These are phyloP conservation scores for Climacteris rufus DNA, from an alignment of 2,113 vertebrate genomes.

Conservation along the genomic window DNA sequence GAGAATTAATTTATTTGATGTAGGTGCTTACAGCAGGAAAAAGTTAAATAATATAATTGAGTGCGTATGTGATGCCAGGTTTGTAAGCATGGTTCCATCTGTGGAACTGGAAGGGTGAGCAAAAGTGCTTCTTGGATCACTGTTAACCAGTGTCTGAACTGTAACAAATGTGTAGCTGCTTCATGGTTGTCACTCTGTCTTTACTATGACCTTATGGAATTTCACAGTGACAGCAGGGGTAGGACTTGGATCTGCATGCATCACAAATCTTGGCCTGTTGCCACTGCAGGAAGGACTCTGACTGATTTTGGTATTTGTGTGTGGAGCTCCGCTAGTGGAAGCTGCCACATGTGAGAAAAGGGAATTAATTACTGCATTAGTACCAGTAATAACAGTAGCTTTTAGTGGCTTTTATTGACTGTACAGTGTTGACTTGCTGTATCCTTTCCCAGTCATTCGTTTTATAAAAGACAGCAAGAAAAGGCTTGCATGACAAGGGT, in stretches of 20 bases:
- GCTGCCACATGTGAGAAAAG: background rate
- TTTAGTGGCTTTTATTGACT: background rate
- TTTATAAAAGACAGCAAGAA: background rate
- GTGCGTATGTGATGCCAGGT: background rate
- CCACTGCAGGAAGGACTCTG: background rate
- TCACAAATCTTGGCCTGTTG: background rate
- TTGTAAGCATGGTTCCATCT: background rate
- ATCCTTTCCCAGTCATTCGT: background rate
- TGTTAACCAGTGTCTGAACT: background rate
- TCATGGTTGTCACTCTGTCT: background rate
- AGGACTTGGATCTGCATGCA: background rate
- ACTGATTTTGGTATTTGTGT: background rate
- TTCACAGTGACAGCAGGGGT: background rate
- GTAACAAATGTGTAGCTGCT: background rate
- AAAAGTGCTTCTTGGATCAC: background rate
- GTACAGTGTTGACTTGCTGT: background rate
- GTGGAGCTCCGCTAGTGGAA: background rate
- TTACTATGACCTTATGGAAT: background rate
- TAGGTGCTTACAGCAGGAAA: background rate
- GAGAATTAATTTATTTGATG: background rate
- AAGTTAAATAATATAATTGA: background rate
- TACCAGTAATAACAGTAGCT: background rate
- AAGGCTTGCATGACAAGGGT: background rate
- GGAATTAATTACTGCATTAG: background rate
- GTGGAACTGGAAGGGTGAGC: background rate